These are phyloP conservation scores for Scaptomyza parva DNA, from an alignment of 2,888 invertebrate species.

Conservation along the genomic window DNA sequence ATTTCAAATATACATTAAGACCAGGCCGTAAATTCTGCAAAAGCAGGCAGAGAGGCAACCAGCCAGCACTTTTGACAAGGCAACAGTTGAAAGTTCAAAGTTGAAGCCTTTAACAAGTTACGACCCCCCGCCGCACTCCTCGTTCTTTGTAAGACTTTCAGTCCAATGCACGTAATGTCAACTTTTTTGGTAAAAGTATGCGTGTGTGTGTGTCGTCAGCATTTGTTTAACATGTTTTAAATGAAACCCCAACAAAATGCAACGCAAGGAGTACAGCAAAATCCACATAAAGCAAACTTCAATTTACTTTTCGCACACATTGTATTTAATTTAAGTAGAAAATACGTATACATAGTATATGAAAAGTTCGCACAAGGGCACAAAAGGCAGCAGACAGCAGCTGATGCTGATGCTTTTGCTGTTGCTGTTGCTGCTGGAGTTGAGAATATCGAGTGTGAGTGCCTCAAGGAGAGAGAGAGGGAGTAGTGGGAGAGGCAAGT, in stretches of 20 bases:
- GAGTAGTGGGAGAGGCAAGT: neutral
- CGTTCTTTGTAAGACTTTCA: neutral
- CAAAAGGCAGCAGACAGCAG: slow-evolving; percentile 36
- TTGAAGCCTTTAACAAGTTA: slow-evolving; percentile 52
- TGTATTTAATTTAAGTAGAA: slow-evolving; percentile 79
- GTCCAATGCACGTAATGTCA: slow-evolving; percentile 42
- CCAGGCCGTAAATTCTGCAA: slow-evolving; percentile 5
- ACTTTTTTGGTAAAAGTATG: slow-evolving; percentile 31
- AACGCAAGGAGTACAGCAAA: slow-evolving; percentile 54
- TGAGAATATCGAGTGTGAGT: slow-evolving; percentile 25
- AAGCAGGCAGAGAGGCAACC: slow-evolving; percentile 4
- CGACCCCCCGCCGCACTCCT: neutral
- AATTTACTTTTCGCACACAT: slow-evolving; percentile 78
- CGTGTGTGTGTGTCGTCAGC: slow-evolving; percentile 36
- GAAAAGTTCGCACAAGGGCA: slow-evolving; percentile 64
- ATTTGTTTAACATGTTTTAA: slow-evolving; percentile 66
- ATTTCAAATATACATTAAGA: slow-evolving; percentile 10
- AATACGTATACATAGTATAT: slow-evolving; percentile 61
- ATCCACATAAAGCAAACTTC: slow-evolving; percentile 74
- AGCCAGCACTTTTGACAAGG: slow-evolving; percentile 29
- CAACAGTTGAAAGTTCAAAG: slow-evolving; percentile 56
- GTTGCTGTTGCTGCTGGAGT: slow-evolving; percentile 2
- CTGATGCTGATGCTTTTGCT: slow-evolving; percentile 28
- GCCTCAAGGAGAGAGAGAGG: neutral
- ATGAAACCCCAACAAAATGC: slow-evolving; percentile 53